Percentiles rank a stretch among this genome's conserved stretches.
Evolutionary conservation across 1,140 invertebrate species (phyloP).

Genomic region (Anastrepha obliqua): DNA sequence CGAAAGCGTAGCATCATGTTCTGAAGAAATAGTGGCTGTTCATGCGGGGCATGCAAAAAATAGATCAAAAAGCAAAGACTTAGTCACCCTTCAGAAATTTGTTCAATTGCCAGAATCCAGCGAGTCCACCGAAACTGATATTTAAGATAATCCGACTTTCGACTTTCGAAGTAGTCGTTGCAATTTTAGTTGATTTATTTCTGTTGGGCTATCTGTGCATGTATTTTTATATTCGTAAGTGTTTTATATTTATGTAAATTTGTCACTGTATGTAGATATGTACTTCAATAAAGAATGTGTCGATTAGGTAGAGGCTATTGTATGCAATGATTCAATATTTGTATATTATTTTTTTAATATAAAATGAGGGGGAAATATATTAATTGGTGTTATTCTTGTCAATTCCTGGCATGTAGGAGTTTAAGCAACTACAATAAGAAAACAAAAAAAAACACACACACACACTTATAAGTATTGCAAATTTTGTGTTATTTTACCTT

Average conservation of each 20-base stretch:
- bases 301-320: conserved; percentile 42
- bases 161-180: neutral
- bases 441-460: no score
- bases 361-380: neutral
- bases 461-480: no score
- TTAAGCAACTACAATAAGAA: no score
- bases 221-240: conserved; percentile 46
- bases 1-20: neutral
- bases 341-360: neutral
- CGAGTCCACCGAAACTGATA: conserved; percentile 69
- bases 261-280: conserved; percentile 47
- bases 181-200: conserved; percentile 10
- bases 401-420: no score
- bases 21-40: neutral
- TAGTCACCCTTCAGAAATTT: conserved; percentile 69
- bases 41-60: conserved; percentile 25
- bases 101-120: conserved; percentile 66
- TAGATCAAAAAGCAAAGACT: conserved; percentile 62
- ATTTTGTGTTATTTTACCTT: no score
- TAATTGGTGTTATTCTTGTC: neutral
- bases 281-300: conserved; percentile 32
- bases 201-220: neutral
- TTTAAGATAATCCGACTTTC: conserved; percentile 60
- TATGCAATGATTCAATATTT: conserved; percentile 1
- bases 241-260: conserved; percentile 44